phyloP scores from a whole-genome alignment of 2,113 vertebrate species.

The Colinus virginianus region DNA sequence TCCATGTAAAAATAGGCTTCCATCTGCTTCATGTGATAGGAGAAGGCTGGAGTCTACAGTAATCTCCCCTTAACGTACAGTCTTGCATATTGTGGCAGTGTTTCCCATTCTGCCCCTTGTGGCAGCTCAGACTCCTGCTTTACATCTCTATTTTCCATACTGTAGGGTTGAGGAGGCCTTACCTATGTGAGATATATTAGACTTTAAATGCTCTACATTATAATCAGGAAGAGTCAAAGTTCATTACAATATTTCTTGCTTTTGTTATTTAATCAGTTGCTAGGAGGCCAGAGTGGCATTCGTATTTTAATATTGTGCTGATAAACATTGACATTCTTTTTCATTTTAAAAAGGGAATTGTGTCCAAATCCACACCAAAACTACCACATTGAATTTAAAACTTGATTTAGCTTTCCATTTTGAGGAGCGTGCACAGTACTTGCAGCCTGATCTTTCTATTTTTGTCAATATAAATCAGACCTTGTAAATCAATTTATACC shows the following conservation, averaged over 20 bases:
- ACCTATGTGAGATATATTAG: background rate
- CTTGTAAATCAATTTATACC: background rate
- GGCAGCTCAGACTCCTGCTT: background rate
- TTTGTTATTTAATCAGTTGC: background rate
- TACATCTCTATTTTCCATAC: background rate
- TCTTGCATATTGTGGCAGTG: background rate
- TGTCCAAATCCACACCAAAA: background rate
- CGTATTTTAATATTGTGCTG: background rate
- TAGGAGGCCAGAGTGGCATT: background rate
- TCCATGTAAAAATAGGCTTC: background rate
- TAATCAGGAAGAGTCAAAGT: background rate
- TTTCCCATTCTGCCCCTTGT: background rate
- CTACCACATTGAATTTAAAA: background rate
- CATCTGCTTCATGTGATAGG: background rate
- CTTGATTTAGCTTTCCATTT: background rate
- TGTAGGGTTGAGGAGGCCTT: background rate
- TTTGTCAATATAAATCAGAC: background rate
- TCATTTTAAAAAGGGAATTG: background rate
- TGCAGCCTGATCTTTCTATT: background rate
- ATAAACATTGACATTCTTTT: background rate
- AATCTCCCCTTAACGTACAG: background rate
- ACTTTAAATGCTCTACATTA: background rate
- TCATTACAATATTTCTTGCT: background rate
- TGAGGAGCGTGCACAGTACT: background rate
- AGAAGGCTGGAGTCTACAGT: background rate